Evolutionary conservation across 2,797 vertebrate genomes (phyloP), one percentile per base, ranked within the genome.

Genomic region (Xiphophorus birchmanni): DNA sequence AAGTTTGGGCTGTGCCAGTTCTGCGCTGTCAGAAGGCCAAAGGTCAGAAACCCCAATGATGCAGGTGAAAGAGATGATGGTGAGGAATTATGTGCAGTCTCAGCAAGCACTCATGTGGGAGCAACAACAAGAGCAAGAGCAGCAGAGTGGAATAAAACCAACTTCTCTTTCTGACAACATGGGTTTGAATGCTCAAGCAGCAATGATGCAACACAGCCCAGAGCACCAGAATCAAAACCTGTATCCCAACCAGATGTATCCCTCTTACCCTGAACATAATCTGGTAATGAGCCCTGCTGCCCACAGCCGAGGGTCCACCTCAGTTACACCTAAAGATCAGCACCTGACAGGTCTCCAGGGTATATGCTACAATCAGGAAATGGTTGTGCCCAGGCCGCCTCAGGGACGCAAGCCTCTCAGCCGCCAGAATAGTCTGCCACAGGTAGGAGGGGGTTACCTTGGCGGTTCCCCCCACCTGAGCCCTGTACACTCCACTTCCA

Each of bases 51-150:
- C 96, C 5, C 96, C 96, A 63, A 95, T 97, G 94, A 91, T 96
- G 93, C 98, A 99, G 86, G 96, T 97, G 82, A 99, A 99, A 87
- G 97, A 98, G 82, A 97, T 96, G 95, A 97, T 99, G 95, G 97
- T 99, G 72, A 95, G 98, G 81, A 98, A 96, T 88, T 99, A 99
- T 5, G 97, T 99, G 18, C 97, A 99, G 88, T 97, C 98, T 0
- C 98, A 99, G 90, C 98, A 99, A 93, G 98, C 97, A 2, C 95
- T 99, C 80, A 93, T 98, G 93, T 99, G 98, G 98, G 97, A 97
- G 17, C 96, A 97, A 79, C 96, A 95, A 52, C 95, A 96, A 86
- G 92, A 96, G 21, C 96, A 90, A 83, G 89, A 90, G 15, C 91
- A 91, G 81, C 92, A 90, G 78, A 93, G 91, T 82, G 88, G 90